These are phyloP conservation scores for Agrilus biguttatus DNA, from an alignment of 2,888 invertebrate species.

Conservation along the genomic window DNA sequence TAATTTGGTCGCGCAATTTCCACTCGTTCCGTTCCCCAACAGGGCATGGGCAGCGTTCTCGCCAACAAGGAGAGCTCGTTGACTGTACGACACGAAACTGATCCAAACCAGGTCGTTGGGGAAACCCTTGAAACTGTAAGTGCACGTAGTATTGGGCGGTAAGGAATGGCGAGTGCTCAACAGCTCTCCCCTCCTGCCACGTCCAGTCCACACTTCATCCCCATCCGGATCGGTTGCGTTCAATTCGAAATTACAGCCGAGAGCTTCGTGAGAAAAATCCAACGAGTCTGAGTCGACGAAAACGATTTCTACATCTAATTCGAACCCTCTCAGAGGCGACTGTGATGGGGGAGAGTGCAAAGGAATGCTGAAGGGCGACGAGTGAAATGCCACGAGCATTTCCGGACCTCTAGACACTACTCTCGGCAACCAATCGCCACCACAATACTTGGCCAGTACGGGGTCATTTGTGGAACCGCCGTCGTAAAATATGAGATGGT, in stretches of 20 bases:
- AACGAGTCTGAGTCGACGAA: slow-evolving; percentile 78
- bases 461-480: slow-evolving; percentile 71
- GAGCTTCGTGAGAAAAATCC: slow-evolving; percentile 56
- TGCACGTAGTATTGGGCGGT: slow-evolving; percentile 75
- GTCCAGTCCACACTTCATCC: slow-evolving; percentile 38
- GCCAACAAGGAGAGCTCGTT: slow-evolving; percentile 54
- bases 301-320: slow-evolving; percentile 74
- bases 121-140: slow-evolving; percentile 69
- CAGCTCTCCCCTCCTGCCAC: slow-evolving; percentile 56
- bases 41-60: slow-evolving; percentile 24
- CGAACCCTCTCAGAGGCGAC: slow-evolving; percentile 64
- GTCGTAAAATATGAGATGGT: slow-evolving; percentile 76
- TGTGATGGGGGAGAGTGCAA: slow-evolving; percentile 47
- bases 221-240: slow-evolving; percentile 56
- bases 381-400: slow-evolving; percentile 79
- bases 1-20: slow-evolving; percentile 52
- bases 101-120: slow-evolving; percentile 73
- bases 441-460: slow-evolving; percentile 74
- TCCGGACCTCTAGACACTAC: slow-evolving; percentile 64
- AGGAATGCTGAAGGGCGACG: slow-evolving; percentile 71
- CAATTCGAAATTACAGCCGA: slow-evolving; percentile 57
- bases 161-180: slow-evolving; percentile 71
- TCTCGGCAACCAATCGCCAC: slow-evolving; percentile 71
- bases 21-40: slow-evolving; percentile 21
- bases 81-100: slow-evolving; percentile 73